Base-by-base conservation (phyloP, 2,888 invertebrate genomes). In the Drepanosiphum platanoidis region DNA sequence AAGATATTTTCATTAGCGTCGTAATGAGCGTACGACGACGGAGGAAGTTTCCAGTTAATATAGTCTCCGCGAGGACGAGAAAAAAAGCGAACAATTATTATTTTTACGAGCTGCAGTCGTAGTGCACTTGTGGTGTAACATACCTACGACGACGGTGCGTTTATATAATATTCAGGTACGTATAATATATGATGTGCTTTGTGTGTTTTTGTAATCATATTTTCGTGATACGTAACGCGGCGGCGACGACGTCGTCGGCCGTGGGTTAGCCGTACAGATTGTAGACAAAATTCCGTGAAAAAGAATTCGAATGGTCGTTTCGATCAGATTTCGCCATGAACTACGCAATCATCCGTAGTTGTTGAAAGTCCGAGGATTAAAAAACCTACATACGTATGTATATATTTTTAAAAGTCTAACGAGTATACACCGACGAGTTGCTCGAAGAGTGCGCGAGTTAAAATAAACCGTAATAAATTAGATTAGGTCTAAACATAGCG, bases 381-480 rank as follows among this genome's bases (percentile, higher is more conserved):
- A n/a, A n/a, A n/a, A n/a, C n/a, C n/a, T n/a, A n/a, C n/a, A n/a
- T n/a, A n/a, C n/a, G n/a, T n/a, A n/a, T n/a, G n/a, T n/a, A n/a
- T n/a, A n/a, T n/a, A n/a, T n/a, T n/a, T n/a, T n/a, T n/a, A n/a
- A n/a, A n/a, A n/a, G n/a, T n/a, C n/a, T n/a, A n/a, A n/a, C n/a
- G n/a, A n/a, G n/a, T n/a, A n/a, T n/a, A n/a, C n/a, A n/a, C n/a
- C n/a, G n/a, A n/a, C n/a, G n/a, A n/a, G n/a, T n/a, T n/a, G 13
- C 13, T n/a, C n/a, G n/a, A n/a, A n/a, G 58, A n/a, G 13, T 13
- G 72, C 32, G 22, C 13, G 11, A n/a, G n/a, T 46, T 79, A 46
- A 32, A 78, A 66, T 66, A 78, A 66, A 66, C 66, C 52, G 8
- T 79, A 79, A 79, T 79, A 68, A 68, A 79, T 79, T 34, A 46